Evolutionary conservation across 2,113 vertebrate genomes (phyloP), one percentile per base, ranked within the genome.

Genomic region (Hymenochirus boettgeri): DNA sequence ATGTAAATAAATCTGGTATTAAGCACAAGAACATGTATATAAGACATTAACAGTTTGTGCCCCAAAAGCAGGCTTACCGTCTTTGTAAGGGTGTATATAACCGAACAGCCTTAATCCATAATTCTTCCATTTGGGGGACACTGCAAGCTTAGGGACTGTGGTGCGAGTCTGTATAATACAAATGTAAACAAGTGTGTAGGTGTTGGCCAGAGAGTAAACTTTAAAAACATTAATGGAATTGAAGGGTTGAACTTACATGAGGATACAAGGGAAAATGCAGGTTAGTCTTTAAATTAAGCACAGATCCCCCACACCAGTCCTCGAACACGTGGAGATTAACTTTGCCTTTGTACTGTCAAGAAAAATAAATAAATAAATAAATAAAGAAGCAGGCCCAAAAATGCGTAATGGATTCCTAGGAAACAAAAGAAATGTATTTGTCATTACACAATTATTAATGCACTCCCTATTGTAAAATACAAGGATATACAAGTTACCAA

Each of bases 41-140:
- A n/a, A n/a, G n/a, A n/a, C n/a, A n/a, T n/a, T n/a, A n/a, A n/a
- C n/a, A n/a, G 1, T 6, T 15, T 6, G n/a, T 5, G 39, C 19
- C 19, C 2, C 25, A 2, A 19, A 2, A 19, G 13, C 15, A 37
- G 3, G 57, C 86, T 84, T 81, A 99, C 96, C 96, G 71, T 99
- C 96, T 87, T 89, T 92, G 70, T 92, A 95, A 1, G 96, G 96
- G 76, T 98, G 95, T 75, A 99, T 85, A 76, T 93, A 99, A 69
- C 96, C 96, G 57, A 99, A 99, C 70, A 99, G 84, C 77, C 96
- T 87, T 54, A 99, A 85, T 22, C 96, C 96, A 0, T 99, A 99
- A 80, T 98, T 99, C 77, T 97, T 99, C 96, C 96, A 99, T 76
- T 94, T 98, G 42, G 96, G 96, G 9, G 96, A 94, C 69, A 99